Conservation (phyloP, 2,888 invertebrate genomes). For the Nasonia oneida region DNA sequence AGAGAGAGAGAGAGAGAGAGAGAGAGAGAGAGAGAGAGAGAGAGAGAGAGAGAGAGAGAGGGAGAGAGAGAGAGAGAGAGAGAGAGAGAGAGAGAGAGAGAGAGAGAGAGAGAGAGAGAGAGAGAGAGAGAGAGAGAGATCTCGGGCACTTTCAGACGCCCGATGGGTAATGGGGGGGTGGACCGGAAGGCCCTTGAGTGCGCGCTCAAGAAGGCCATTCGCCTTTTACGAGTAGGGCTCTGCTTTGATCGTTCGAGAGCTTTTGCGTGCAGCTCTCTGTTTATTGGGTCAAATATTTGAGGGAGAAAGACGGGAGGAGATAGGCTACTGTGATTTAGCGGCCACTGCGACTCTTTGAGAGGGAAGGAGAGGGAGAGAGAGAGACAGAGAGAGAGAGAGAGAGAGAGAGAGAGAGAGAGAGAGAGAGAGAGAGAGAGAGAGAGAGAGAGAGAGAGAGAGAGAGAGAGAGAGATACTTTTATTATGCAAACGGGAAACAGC, state of each 20-base stretch:
- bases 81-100: no score
- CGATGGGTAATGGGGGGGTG: slow-evolving; percentile 36
- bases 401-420: background rate
- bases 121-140: background rate
- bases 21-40: no score
- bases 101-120: no score
- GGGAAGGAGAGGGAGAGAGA: background rate
- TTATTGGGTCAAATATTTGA: slow-evolving; percentile 60
- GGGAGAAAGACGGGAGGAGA: background rate
- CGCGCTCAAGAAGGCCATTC: slow-evolving; percentile 57
- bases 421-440: background rate
- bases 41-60: no score
- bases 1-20: no score
- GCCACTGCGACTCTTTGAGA: slow-evolving; percentile 24
- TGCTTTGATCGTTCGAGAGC: slow-evolving; percentile 50
- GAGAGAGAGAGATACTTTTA: background rate
- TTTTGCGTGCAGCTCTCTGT: slow-evolving; percentile 35
- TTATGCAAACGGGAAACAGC: slow-evolving; percentile 17
- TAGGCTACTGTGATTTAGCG: background rate
- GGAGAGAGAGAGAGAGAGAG: no score
- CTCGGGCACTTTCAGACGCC: slow-evolving; percentile 30
- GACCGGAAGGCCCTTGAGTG: slow-evolving; percentile 44
- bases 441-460: background rate
- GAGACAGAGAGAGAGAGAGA: background rate
- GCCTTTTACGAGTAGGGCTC: slow-evolving; percentile 56